Evolutionary conservation across 2,113 vertebrate genomes (phyloP).

Genomic region (Merops nubicus): DNA sequence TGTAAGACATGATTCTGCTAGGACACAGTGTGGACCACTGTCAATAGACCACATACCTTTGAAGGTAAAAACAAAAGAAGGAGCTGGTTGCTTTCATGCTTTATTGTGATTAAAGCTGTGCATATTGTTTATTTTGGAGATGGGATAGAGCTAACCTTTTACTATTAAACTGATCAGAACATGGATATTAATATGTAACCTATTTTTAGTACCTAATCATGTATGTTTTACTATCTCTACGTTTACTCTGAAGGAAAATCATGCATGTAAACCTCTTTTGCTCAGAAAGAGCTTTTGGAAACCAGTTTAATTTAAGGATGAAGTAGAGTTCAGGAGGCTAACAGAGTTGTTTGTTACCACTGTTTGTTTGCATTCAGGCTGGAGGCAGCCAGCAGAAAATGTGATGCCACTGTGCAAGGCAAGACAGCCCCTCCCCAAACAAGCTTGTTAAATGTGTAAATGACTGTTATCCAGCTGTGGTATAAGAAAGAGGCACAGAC

Average conservation of each 20-base stretch:
- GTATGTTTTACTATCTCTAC: neutral
- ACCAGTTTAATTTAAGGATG: neutral
- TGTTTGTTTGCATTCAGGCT: neutral
- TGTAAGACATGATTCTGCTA: neutral
- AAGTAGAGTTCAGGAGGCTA: neutral
- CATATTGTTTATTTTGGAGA: neutral
- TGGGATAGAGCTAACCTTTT: neutral
- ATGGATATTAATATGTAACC: neutral
- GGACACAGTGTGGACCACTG: neutral
- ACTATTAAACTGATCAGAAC: neutral
- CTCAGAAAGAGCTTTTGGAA: neutral
- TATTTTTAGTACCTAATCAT: neutral
- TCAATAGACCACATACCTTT: neutral
- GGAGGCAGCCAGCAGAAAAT: neutral
- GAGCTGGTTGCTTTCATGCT: neutral
- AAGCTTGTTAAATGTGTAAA: neutral
- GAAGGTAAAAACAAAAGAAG: neutral
- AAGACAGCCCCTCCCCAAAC: neutral
- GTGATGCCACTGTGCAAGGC: neutral
- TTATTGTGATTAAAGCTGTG: neutral
- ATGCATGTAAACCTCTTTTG: neutral
- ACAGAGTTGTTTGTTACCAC: neutral
- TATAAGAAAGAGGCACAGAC: neutral
- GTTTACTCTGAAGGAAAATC: neutral
- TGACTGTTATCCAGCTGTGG: neutral